Evolutionary conservation across 2,113 vertebrate species (phyloP).

Genomic region (Daboia siamensis): DNA sequence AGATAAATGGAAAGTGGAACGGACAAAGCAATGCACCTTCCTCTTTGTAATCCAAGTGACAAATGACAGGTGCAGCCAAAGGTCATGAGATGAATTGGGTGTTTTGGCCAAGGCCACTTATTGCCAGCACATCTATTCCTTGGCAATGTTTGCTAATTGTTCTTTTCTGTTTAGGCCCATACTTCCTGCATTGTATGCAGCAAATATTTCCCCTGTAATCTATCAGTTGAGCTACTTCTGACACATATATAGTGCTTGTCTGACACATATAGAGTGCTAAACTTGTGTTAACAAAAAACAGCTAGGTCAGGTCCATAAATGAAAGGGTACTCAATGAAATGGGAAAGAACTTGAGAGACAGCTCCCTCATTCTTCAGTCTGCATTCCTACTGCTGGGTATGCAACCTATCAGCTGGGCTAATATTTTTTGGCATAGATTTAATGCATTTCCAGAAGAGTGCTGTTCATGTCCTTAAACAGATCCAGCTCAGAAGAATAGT

Average conservation of each 20-base stretch:
- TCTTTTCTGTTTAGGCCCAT: background rate
- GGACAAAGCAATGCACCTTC: background rate
- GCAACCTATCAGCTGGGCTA: background rate
- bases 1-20: background rate
- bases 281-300: too few species aligned
- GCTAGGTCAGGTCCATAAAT: background rate
- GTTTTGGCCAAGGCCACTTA: background rate
- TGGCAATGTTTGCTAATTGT: background rate
- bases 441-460: background rate
- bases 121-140: background rate
- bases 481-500: background rate
- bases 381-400: background rate
- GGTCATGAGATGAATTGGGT: background rate
- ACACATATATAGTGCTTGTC: too few species aligned
- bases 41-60: background rate
- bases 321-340: background rate
- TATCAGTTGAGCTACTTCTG: background rate
- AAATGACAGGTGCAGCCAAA: background rate
- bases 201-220: background rate
- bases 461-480: background rate
- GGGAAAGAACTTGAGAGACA: background rate
- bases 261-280: too few species aligned
- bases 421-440: background rate
- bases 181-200: background rate
- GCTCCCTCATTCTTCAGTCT: background rate